Evolutionary conservation across 2,797 vertebrate genomes (phyloP).

Genomic region (Sebastes taczanowskii): DNA sequence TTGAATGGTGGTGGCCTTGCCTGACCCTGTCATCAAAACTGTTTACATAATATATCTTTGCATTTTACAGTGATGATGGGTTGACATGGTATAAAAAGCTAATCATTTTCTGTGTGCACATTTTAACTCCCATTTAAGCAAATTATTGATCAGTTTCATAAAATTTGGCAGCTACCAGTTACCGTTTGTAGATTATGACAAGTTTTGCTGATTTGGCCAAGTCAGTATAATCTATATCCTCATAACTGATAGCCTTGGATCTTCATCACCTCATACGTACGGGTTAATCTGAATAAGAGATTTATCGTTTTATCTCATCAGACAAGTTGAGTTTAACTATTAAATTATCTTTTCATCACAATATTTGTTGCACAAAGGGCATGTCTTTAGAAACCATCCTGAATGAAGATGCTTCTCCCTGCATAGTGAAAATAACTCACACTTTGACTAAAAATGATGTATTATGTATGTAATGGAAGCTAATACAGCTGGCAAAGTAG

Average conservation of each 20-base stretch:
- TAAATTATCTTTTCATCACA: not conserved
- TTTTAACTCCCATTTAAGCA: not conserved
- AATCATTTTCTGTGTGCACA: not conserved
- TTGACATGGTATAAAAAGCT: not conserved
- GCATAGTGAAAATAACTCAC: not conserved
- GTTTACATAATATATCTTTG: not conserved
- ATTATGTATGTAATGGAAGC: not conserved
- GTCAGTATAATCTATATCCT: not conserved
- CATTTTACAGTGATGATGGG: not conserved
- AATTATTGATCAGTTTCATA: not conserved
- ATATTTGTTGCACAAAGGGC: not conserved
- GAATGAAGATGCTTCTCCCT: not conserved
- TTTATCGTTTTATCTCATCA: not conserved
- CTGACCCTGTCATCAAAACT: not conserved
- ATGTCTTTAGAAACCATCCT: not conserved
- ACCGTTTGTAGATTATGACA: not conserved
- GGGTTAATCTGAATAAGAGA: too few relatives aligned
- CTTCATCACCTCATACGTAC: not conserved
- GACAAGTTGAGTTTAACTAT: not conserved
- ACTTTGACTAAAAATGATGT: accelerated
- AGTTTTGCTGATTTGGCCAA: too few relatives aligned
- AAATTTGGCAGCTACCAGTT: not conserved
- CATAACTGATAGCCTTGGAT: not conserved
- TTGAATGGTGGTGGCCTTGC: not conserved
- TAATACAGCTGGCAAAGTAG: not conserved